phyloP scores from a whole-genome alignment of 2,888 invertebrate genomes.

The Lordiphosa fenestrarum region DNA sequence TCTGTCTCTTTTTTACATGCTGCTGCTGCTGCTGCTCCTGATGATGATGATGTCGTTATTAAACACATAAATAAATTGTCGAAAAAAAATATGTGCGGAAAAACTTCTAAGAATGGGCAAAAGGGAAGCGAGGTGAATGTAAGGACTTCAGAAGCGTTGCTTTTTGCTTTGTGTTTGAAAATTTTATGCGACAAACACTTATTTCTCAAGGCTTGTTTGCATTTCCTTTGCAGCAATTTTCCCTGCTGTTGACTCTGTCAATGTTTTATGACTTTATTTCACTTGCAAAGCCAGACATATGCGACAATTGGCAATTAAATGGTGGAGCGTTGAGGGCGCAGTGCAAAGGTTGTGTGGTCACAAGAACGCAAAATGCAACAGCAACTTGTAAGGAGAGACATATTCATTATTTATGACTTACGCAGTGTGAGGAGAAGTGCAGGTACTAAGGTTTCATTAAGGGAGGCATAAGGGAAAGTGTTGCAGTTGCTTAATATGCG shows the following conservation, averaged over 20 bases:
- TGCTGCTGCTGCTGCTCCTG: constrained; percentile 70
- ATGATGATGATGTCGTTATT: constrained; percentile 72
- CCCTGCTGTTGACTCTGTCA: constrained; percentile 48
- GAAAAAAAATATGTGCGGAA: constrained; percentile 40
- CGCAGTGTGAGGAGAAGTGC: constrained; percentile 39
- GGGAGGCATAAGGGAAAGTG: constrained; percentile 2
- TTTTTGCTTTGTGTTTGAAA: constrained; percentile 33
- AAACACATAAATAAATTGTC: constrained; percentile 72
- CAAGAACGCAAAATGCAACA: constrained; percentile 22
- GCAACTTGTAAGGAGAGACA: constrained; percentile 6
- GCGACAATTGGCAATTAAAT: constrained; percentile 67
- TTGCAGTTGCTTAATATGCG: no score
- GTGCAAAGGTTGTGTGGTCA: constrained; percentile 1
- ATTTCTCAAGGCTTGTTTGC: constrained; percentile 22
- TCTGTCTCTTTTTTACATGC: constrained; percentile 44
- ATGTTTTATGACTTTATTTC: constrained; percentile 60
- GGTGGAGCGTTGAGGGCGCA: constrained; percentile 9
- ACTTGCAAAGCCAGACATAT: constrained; percentile 38
- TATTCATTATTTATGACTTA: constrained; percentile 63
- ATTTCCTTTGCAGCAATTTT: constrained; percentile 13
- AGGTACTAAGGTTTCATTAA: constrained; percentile 12
- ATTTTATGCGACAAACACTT: constrained; percentile 16
- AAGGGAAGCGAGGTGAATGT: background rate
- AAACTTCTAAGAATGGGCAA: constrained; percentile 10
- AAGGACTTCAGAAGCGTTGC: constrained; percentile 31